These are phyloP conservation scores for Hemicordylus capensis DNA, from an alignment of 2,113 vertebrate species.

Conservation along the genomic window DNA sequence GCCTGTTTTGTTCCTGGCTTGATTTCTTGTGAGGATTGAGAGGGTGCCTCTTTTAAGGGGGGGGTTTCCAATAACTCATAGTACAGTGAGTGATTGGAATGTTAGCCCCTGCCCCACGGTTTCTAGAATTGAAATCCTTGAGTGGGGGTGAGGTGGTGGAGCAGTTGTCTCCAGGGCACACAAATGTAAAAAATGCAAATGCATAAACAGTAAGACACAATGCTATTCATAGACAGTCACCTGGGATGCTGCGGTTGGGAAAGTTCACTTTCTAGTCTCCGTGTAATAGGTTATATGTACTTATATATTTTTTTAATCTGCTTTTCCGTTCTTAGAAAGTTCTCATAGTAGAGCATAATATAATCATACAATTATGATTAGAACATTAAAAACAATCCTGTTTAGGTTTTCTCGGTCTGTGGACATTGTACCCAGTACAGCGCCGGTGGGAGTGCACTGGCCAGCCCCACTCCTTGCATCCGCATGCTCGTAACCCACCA, in stretches of 20 bases:
- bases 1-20: background rate
- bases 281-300: background rate
- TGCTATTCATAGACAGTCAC: background rate
- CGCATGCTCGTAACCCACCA: too few relatives aligned
- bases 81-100: background rate
- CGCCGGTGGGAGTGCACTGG: too few relatives aligned
- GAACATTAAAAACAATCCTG: background rate
- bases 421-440: background rate
- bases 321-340: background rate
- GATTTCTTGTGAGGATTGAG: background rate
- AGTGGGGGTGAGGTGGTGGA: background rate
- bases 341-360: background rate
- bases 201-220: background rate
- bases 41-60: background rate
- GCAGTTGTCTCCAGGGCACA: background rate
- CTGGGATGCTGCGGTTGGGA: background rate
- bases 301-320: background rate
- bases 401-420: too few relatives aligned
- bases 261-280: background rate
- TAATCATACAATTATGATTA: too few relatives aligned
- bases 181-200: background rate
- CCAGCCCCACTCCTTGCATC: too few relatives aligned
- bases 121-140: background rate
- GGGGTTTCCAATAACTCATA: too few relatives aligned
- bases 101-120: too few relatives aligned